These are phyloP conservation scores for Selene dorsalis DNA, from an alignment of 2,797 vertebrate species.

Conservation along the genomic window DNA sequence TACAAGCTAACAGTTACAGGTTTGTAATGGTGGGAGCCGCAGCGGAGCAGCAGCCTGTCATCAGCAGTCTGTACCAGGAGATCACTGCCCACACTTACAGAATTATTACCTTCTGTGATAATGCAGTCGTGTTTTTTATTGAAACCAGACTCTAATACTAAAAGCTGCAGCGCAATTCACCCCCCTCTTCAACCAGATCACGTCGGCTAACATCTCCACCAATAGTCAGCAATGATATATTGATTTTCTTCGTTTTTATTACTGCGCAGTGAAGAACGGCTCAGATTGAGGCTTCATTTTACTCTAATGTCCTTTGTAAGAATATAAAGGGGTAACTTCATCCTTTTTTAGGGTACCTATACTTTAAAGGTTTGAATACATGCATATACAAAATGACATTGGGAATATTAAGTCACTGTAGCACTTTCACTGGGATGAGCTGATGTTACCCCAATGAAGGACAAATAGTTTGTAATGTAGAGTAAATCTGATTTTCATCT, in stretches of 20 bases:
- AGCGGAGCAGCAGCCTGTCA: neutral
- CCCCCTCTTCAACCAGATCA: neutral
- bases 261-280: neutral
- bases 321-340: neutral
- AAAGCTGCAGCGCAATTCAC: neutral
- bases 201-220: neutral
- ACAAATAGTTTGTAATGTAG: neutral
- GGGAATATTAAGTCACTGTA: neutral
- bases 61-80: neutral
- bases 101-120: neutral
- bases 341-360: too few species aligned
- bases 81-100: neutral
- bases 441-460: neutral
- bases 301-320: neutral
- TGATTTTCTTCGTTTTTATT: neutral
- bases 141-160: neutral
- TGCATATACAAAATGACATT: too few species aligned
- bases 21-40: neutral
- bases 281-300: neutral
- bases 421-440: neutral
- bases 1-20: slow-evolving; percentile 2
- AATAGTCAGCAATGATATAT: neutral
- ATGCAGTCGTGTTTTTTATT: neutral
- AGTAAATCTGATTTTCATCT: neutral
- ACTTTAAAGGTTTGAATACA: too few species aligned